Evolutionary conservation across 2,888 invertebrate genomes (phyloP).

Genomic region (Eupeodes latifasciatus): DNA sequence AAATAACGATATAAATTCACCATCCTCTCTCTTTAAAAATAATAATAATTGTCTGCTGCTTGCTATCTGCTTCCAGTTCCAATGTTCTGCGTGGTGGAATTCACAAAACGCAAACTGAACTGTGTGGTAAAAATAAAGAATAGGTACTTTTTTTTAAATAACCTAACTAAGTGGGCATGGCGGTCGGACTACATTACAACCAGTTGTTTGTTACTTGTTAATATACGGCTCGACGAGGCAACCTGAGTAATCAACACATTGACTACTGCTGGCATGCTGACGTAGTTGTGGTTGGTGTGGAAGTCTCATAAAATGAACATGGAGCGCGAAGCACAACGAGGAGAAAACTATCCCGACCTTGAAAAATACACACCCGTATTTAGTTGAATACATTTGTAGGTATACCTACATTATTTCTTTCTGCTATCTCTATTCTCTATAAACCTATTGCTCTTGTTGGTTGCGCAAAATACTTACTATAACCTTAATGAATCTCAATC

Average conservation of each 20-base stretch:
- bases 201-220: conserved; percentile 63
- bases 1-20: conserved; percentile 6
- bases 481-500: conserved; percentile 30
- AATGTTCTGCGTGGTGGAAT: conserved; percentile 32
- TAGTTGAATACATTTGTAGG: conserved; percentile 1
- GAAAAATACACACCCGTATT: conserved; percentile 52
- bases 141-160: not conserved
- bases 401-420: conserved; percentile 15
- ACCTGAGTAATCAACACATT: conserved; percentile 69
- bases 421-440: not conserved
- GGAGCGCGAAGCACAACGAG: conserved; percentile 22
- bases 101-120: not conserved
- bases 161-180: conserved; percentile 26
- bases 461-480: conserved; percentile 40
- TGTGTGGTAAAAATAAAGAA: not conserved
- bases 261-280: conserved; percentile 36
- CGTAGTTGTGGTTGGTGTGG: conserved; percentile 12
- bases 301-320: conserved; percentile 23
- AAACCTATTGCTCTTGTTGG: not conserved
- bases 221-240: conserved; percentile 22
- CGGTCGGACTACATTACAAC: conserved; percentile 50
- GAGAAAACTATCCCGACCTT: conserved; percentile 67
- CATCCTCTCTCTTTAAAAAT: conserved; percentile 2
- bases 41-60: conserved; percentile 18
- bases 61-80: not conserved